A percentile compares a stretch with the other conserved stretches of the same genome.
Conservation (phyloP, 1,140 invertebrate species). For the Drosophila sechellia region DNA sequence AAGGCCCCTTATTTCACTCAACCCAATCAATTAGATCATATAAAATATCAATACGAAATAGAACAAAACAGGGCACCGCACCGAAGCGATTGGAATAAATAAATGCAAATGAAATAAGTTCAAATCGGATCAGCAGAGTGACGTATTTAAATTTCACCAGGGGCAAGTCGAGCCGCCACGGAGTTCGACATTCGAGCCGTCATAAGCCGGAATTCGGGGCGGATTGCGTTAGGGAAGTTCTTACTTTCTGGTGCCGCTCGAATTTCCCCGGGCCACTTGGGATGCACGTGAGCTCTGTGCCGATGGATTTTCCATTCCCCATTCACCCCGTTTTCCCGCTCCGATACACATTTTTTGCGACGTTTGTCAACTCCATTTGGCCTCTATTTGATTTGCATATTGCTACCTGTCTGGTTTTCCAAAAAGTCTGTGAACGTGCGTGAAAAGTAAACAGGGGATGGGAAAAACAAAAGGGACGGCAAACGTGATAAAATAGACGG, state of each 20-base stretch:
- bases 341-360: conserved; percentile 11
- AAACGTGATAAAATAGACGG: conserved; percentile 70
- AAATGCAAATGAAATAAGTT: conserved; percentile 44
- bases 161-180: conserved; percentile 19
- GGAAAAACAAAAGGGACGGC: conserved; percentile 48
- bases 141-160: conserved; percentile 43
- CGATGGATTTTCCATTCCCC: conserved; percentile 34
- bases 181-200: conserved; percentile 41
- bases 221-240: conserved; percentile 61
- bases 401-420: conserved; percentile 66
- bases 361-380: conserved; percentile 48
- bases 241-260: conserved; percentile 10
- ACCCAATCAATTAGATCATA: conserved; percentile 5
- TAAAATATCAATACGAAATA: conserved; percentile 4
- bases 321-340: background rate
- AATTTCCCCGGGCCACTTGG: conserved; percentile 28
- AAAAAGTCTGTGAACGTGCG: conserved; percentile 26
- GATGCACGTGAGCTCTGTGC: conserved; percentile 70
- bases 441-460: conserved; percentile 51
- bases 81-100: background rate
- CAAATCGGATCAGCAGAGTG: conserved; percentile 26
- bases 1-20: background rate
- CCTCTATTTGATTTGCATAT: conserved; percentile 76
- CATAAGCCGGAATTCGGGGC: conserved; percentile 39
- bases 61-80: background rate